phyloP scores from a whole-genome alignment of 2,113 vertebrate genomes.

The Oxyura jamaicensis region DNA sequence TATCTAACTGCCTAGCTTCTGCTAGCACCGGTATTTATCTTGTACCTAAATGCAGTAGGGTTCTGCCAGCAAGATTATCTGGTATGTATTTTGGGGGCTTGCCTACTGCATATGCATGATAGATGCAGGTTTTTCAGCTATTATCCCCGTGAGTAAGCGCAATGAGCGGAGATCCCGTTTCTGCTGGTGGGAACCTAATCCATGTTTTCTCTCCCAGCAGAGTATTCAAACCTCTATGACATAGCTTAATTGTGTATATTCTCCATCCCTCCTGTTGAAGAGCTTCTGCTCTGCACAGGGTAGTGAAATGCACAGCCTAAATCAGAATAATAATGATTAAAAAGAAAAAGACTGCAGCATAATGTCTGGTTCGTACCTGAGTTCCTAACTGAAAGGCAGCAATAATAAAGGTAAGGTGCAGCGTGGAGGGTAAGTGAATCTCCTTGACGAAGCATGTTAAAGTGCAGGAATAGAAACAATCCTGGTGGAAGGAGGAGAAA shows the following conservation, averaged over 20 bases:
- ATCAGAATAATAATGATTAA: background rate
- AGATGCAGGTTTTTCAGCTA: background rate
- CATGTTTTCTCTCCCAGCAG: background rate
- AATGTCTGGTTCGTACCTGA: background rate
- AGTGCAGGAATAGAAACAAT: background rate
- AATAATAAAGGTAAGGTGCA: background rate
- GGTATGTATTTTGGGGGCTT: background rate
- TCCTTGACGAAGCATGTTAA: background rate
- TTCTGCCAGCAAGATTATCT: background rate
- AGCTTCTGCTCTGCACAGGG: background rate
- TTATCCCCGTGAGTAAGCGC: background rate
- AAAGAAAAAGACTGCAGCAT: background rate
- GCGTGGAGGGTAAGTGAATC: background rate
- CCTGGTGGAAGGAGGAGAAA: background rate
- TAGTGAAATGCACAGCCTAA: background rate
- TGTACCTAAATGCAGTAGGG: background rate
- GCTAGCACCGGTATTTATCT: background rate
- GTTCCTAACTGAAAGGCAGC: background rate
- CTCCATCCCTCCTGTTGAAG: background rate
- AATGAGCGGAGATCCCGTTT: background rate
- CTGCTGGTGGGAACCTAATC: background rate
- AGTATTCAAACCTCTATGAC: background rate
- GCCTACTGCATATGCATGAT: background rate
- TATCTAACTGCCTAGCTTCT: background rate
- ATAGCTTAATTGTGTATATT: background rate